Conservation (phyloP, 2,797 vertebrate species). For the Buceros bicornis region DNA sequence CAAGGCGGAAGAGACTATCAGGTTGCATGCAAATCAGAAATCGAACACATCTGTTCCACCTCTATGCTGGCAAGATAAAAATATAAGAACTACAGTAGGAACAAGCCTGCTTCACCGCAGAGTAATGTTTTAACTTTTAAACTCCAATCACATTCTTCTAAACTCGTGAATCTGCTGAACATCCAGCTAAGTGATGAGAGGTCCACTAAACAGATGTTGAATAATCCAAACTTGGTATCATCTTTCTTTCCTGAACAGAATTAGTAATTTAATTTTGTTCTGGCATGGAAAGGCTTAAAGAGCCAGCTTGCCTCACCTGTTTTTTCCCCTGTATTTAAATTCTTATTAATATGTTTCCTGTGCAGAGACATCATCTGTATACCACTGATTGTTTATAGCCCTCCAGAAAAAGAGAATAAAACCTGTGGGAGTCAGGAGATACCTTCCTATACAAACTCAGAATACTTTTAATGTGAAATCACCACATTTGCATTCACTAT, state of each 20-base stretch:
- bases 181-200: neutral
- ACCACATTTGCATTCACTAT: neutral
- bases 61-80: neutral
- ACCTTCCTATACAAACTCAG: neutral
- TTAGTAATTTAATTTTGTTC: slow-evolving; percentile 32
- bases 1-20: neutral
- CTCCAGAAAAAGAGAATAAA: neutral
- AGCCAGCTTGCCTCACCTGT: neutral
- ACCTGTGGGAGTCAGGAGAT: accelerated
- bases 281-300: neutral
- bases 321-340: neutral
- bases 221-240: slow-evolving; percentile 33
- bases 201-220: slow-evolving; percentile 1
- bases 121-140: neutral
- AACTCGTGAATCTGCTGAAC: neutral
- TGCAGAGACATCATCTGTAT: neutral
- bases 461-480: neutral
- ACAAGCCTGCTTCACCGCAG: neutral
- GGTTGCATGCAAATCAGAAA: neutral
- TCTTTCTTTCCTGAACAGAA: neutral
- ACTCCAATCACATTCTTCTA: neutral
- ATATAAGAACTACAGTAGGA: neutral
- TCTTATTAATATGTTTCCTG: neutral
- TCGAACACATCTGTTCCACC: neutral
- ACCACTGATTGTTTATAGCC: neutral